A percentile compares a stretch with the other conserved stretches of the same genome.
Evolutionary conservation across 2,888 invertebrate species (phyloP).

Genomic region (Microchrysa polita): DNA sequence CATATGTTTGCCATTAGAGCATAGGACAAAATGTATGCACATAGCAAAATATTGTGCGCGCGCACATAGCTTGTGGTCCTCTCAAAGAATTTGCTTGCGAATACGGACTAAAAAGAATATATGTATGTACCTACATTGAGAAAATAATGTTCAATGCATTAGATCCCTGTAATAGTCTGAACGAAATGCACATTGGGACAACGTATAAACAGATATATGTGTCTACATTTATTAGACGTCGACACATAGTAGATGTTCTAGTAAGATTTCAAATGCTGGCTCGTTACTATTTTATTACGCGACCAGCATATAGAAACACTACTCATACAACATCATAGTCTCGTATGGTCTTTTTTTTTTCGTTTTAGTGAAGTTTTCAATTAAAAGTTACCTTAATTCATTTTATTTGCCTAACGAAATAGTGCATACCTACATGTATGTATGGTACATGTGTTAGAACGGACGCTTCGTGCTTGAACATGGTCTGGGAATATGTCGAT

Average conservation of each 20-base stretch:
- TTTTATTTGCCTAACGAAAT: not conserved
- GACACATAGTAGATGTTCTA: slow-evolving; percentile 38
- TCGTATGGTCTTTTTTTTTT: no score
- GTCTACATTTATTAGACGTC: not conserved
- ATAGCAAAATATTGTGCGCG: not conserved
- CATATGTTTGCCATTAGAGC: slow-evolving; percentile 42
- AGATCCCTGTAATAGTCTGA: not conserved
- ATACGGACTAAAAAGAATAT: not conserved
- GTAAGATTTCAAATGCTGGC: slow-evolving; percentile 31
- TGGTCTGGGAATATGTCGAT: slow-evolving; percentile 9
- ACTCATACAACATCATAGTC: not conserved
- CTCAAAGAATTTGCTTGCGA: not conserved
- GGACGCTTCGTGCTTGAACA: not conserved
- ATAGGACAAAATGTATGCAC: not conserved
- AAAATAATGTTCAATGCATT: not conserved
- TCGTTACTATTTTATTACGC: slow-evolving; percentile 39
- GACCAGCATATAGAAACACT: slow-evolving; percentile 14
- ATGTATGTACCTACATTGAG: not conserved
- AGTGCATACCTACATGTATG: no score
- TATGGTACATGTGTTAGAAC: no score
- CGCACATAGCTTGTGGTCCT: slow-evolving; percentile 14
- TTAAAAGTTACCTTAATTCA: not conserved
- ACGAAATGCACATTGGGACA: slow-evolving; percentile 28
- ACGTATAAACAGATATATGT: slow-evolving; percentile 20
- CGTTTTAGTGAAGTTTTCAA: not conserved